Evolutionary conservation across 2,888 invertebrate species (phyloP).

Genomic region (Volucella bombylans): DNA sequence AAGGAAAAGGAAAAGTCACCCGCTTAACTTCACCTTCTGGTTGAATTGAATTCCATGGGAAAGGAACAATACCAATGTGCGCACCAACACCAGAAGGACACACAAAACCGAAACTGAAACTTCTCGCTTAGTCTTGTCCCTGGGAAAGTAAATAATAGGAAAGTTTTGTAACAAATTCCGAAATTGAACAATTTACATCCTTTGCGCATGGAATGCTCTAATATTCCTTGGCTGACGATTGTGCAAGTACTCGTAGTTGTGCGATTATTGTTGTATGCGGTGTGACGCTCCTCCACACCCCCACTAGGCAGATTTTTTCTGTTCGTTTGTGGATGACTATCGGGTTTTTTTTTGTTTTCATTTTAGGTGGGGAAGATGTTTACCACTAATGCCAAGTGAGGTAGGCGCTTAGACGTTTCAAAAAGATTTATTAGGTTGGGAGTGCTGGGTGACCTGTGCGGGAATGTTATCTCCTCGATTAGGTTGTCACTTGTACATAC

Average conservation of each 20-base stretch:
- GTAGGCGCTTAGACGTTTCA: slow-evolving; percentile 9
- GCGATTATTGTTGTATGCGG: background rate
- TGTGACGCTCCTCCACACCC: slow-evolving; percentile 7
- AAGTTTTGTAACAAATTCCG: slow-evolving; percentile 58
- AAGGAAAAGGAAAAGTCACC: slow-evolving; percentile 23
- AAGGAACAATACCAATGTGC: slow-evolving; percentile 30
- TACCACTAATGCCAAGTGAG: background rate
- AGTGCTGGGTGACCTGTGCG: slow-evolving; percentile 40
- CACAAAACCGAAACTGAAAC: slow-evolving; percentile 27
- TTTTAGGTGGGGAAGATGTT: background rate
- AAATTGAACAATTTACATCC: slow-evolving; percentile 68
- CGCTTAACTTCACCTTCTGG: slow-evolving; percentile 46
- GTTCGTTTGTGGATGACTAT: slow-evolving; percentile 26
- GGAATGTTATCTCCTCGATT: slow-evolving; percentile 42
- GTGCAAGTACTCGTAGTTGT: background rate
- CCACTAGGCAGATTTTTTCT: slow-evolving; percentile 2
- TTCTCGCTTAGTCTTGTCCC: background rate
- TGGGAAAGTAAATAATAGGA: slow-evolving; percentile 44
- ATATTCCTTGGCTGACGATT: background rate
- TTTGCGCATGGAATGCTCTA: slow-evolving; percentile 49
- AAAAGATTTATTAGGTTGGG: slow-evolving; percentile 36
- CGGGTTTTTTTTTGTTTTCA: background rate
- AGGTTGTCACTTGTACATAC: slow-evolving; percentile 19
- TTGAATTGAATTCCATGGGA: slow-evolving; percentile 35
- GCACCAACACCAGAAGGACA: slow-evolving; percentile 30